Percentiles rank a stretch among this genome's conserved stretches.
These are phyloP conservation scores for Cataglyphis altisquamis DNA, from an alignment of 2,888 invertebrate genomes.

Conservation along the genomic window DNA sequence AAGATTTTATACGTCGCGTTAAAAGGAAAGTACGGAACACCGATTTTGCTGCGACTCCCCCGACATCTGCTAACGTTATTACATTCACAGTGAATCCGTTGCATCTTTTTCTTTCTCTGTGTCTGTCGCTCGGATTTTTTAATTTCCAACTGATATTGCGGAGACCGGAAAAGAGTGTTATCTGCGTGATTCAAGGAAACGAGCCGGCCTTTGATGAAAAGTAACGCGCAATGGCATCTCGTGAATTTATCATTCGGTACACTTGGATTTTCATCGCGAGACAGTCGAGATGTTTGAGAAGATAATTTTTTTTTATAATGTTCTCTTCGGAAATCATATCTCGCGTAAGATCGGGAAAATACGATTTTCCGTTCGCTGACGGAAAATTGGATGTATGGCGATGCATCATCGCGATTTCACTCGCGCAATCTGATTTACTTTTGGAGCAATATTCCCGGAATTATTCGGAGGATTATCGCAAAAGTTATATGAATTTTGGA, in stretches of 20 bases:
- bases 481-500: neutral
- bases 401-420: neutral
- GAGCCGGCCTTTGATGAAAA: neutral
- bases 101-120: neutral
- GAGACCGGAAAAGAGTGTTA: neutral
- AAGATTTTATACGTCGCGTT: conserved; percentile 55
- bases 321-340: neutral
- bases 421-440: neutral
- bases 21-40: conserved; percentile 46
- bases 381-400: neutral
- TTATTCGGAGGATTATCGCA: neutral
- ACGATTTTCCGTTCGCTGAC: neutral
- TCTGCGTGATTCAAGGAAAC: neutral
- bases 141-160: neutral
- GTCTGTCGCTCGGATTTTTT: neutral
- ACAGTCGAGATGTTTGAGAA: too few species aligned
- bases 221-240: neutral
- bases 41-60: neutral
- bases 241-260: neutral
- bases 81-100: neutral
- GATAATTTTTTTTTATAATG: conserved; percentile 3
- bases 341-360: neutral
- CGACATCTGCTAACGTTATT: neutral
- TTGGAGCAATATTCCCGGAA: neutral
- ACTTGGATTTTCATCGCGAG: neutral